Conservation (phyloP, 2,888 invertebrate species). For the Standfussiana lucernea region DNA sequence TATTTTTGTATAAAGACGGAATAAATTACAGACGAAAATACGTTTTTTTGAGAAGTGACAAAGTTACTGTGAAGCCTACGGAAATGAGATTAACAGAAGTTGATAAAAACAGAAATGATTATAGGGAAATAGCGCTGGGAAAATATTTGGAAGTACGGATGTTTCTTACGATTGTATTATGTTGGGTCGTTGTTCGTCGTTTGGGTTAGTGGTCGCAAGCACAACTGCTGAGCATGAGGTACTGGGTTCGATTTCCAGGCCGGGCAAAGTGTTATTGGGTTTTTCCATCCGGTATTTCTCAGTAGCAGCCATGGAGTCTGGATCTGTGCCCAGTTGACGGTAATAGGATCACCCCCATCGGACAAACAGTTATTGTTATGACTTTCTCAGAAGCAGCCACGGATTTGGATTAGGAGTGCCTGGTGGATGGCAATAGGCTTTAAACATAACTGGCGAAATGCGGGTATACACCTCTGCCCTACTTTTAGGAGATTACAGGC, state of each 20-base stretch:
- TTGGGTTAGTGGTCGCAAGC: no score
- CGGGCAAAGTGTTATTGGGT: no score
- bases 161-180: neutral
- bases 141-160: neutral
- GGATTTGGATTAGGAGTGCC: neutral
- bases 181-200: no score
- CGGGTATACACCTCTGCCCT: neutral
- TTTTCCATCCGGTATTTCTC: no score
- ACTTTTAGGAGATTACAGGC: no score
- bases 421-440: neutral
- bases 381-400: neutral
- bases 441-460: neutral
- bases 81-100: constrained; percentile 34
- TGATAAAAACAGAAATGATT: constrained; percentile 9
- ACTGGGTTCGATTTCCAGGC: neutral
- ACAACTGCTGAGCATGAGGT: neutral
- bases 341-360: no score
- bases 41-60: neutral
- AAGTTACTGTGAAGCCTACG: constrained; percentile 1
- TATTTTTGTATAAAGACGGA: constrained; percentile 45
- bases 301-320: no score
- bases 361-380: neutral
- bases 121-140: neutral
- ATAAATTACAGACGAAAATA: constrained; percentile 45
- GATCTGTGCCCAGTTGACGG: no score